These are phyloP conservation scores for Orchesella cincta DNA, from an alignment of 1,140 invertebrate genomes.

Conservation along the genomic window DNA sequence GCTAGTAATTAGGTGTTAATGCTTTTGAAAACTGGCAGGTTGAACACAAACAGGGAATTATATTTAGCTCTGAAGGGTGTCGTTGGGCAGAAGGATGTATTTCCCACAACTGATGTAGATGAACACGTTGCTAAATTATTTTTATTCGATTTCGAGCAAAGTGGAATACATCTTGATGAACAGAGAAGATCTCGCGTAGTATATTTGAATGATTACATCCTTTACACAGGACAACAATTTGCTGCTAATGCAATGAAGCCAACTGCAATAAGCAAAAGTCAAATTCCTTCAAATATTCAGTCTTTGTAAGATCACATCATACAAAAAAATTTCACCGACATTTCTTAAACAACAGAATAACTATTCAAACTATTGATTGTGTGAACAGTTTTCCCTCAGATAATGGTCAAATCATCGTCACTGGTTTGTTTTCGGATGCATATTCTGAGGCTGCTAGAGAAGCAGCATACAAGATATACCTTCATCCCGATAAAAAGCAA, in stretches of 20 bases:
- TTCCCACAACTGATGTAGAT: slow-evolving; percentile 72
- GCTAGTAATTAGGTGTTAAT: neutral
- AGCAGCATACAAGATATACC: slow-evolving; percentile 82
- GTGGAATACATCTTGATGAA: slow-evolving; percentile 90
- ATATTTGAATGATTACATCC: slow-evolving; percentile 76
- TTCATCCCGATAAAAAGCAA: slow-evolving; percentile 77
- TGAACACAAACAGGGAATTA: slow-evolving; percentile 85
- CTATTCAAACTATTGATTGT: slow-evolving; percentile 19
- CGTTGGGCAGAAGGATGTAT: slow-evolving; percentile 69
- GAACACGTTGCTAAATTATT: slow-evolving; percentile 84
- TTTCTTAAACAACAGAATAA: neutral
- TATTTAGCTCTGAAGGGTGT: slow-evolving; percentile 75
- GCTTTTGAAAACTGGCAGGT: slow-evolving; percentile 58
- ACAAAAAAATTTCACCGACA: neutral
- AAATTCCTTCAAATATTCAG: slow-evolving; percentile 70
- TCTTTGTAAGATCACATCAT: slow-evolving; percentile 67
- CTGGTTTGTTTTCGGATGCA: slow-evolving; percentile 80
- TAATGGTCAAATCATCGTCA: slow-evolving; percentile 72
- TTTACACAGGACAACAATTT: slow-evolving; percentile 81
- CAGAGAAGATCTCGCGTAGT: slow-evolving; percentile 75
- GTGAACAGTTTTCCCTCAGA: slow-evolving; percentile 70
- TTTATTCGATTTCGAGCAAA: slow-evolving; percentile 94
- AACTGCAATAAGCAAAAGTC: slow-evolving; percentile 64
- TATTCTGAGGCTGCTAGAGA: slow-evolving; percentile 77
- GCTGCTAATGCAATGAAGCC: slow-evolving; percentile 73